Evolutionary conservation across 2,113 vertebrate species (phyloP).

Genomic region (Apus apus): DNA sequence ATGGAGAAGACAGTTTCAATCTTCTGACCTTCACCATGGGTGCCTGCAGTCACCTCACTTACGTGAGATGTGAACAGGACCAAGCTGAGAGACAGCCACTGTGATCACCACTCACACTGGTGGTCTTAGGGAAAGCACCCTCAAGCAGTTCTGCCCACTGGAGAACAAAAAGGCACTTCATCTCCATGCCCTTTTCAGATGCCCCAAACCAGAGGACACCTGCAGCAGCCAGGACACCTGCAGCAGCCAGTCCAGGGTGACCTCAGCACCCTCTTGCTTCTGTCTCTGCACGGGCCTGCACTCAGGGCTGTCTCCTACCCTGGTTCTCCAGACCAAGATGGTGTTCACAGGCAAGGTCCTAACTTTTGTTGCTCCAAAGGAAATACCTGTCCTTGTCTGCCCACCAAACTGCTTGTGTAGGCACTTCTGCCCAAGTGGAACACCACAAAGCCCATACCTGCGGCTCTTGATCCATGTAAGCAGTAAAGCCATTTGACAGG

Average conservation of each 20-base stretch:
- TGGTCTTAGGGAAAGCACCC: not conserved
- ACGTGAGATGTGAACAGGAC: not conserved
- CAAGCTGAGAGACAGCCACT: not conserved
- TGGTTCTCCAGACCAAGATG: not conserved
- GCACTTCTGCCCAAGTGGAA: not conserved
- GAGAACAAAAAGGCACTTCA: not conserved
- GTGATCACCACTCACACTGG: fast-evolving
- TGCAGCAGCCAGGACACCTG: not conserved
- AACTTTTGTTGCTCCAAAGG: not conserved
- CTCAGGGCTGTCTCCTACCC: not conserved
- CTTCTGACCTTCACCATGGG: not conserved
- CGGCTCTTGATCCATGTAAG: not conserved
- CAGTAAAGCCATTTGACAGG: not conserved
- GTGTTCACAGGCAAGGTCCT: not conserved
- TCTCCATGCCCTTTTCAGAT: not conserved
- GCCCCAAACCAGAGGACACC: not conserved
- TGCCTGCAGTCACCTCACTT: not conserved
- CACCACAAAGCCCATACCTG: not conserved
- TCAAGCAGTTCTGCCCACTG: not conserved
- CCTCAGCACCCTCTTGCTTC: not conserved
- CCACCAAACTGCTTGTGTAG: not conserved
- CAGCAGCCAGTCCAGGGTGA: not conserved
- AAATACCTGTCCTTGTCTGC: not conserved
- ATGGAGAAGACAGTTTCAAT: not conserved
- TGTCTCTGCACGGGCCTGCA: not conserved